Percentiles rank a stretch among this genome's conserved stretches.
These are phyloP conservation scores for Synodontis membranacea DNA, from an alignment of 2,113 vertebrate genomes.

Conservation along the genomic window DNA sequence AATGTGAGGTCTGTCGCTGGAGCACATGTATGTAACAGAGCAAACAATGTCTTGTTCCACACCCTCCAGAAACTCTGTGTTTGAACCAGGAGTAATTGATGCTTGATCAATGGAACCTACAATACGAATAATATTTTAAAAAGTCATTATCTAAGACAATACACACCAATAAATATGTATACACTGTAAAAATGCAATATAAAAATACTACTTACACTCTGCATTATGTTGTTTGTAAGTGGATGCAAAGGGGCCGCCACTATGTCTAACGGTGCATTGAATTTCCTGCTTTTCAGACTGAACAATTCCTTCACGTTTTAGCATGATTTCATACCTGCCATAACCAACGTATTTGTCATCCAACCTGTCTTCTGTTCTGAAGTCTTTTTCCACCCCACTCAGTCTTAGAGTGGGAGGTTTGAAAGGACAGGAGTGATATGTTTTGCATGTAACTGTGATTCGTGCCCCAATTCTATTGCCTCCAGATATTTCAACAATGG, in stretches of 20 bases:
- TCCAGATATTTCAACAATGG: constrained; percentile 43
- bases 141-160: not conserved
- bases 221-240: constrained; percentile 17
- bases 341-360: fast-evolving
- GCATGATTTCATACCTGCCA: constrained; percentile 1
- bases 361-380: fast-evolving
- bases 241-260: not conserved
- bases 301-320: not conserved
- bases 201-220: constrained; percentile 50
- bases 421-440: constrained; percentile 54
- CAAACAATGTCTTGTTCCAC: constrained; percentile 51
- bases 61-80: constrained; percentile 56
- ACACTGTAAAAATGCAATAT: not conserved
- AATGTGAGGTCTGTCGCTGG: not conserved
- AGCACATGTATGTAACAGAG: constrained; percentile 55
- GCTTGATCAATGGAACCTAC: not conserved
- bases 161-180: not conserved
- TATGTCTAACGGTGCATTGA: constrained; percentile 44
- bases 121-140: too few relatives aligned
- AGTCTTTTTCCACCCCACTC: constrained; percentile 13
- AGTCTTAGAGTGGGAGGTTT: constrained; percentile 50
- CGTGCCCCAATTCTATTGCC: constrained; percentile 37
- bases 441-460: constrained; percentile 57
- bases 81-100: not conserved
- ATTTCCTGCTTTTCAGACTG: not conserved